Conservation (phyloP, 2,113 vertebrate species). For the Oryctolagus cuniculus region mOryCun1.1 NC_091445.1:6319001-6319500, state of each 20-base stretch:
- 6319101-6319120: not conserved
- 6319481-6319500: not conserved
- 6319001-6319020: not conserved
- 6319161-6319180: not conserved
- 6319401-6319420: not conserved
- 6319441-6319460: not conserved
- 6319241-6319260: too few species aligned
- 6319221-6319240: not conserved
- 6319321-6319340: not conserved
- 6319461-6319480: not conserved
- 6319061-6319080: not conserved
- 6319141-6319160: not conserved
- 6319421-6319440: not conserved
- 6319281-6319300: too few species aligned
- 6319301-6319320: not conserved
- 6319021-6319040: constrained; percentile 16
- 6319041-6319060: not conserved
- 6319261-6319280: not conserved
- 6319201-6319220: not conserved
- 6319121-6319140: not conserved
- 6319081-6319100: not conserved
- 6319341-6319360: not conserved
- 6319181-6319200: not conserved
- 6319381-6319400: not conserved
- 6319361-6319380: not conserved